Evolutionary conservation across 2,888 invertebrate genomes (phyloP), one percentile per base, ranked within the genome.

Genomic region (Andrena minutula): DNA sequence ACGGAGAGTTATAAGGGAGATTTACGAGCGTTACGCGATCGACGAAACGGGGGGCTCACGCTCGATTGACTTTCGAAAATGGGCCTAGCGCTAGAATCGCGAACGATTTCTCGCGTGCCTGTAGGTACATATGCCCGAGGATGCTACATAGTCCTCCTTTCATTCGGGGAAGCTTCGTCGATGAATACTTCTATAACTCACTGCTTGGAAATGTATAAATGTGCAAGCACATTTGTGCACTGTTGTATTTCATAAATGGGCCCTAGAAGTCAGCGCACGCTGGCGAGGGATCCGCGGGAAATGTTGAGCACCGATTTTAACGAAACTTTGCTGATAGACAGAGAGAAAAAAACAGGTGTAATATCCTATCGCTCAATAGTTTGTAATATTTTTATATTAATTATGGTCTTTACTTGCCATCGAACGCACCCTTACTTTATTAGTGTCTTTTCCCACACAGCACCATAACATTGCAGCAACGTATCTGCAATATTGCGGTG

Each of bases 31-130:
- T 53, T 23, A 75, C 63, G 75, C 88, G 86, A 90, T 90, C 89
- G 89, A 91, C 91, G 91, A 90, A 90, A 79, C 88, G 75, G 84
- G 90, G 87, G 90, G 84, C 89, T 92, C 85, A 92, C 91, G 89
- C 88, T 92, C 92, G 92, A 92, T 92, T 92, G 92, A 90, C 90
- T 89, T 87, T 89, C 86, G 83, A 88, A 88, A 88, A 88, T 88
- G 85, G 84, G 85, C 76, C 88, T 80, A 79, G 78, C 84, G 81
- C 79, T 70, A 77, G 77, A 79, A 75, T 84, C 82, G 76, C 79
- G 65, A 60, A 51, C 81, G 70, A 85, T 80, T 87, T 81, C 82
- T 79, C 76, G 68, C 79, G 78, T 68, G 63, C 66, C 64, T 53
- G 47, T 71, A 68, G 72, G 51, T 72, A 60, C 32, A 8, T 80